Evolutionary conservation across 2,888 invertebrate species (phyloP).

Genomic region (Drosophila multiciliata): DNA sequence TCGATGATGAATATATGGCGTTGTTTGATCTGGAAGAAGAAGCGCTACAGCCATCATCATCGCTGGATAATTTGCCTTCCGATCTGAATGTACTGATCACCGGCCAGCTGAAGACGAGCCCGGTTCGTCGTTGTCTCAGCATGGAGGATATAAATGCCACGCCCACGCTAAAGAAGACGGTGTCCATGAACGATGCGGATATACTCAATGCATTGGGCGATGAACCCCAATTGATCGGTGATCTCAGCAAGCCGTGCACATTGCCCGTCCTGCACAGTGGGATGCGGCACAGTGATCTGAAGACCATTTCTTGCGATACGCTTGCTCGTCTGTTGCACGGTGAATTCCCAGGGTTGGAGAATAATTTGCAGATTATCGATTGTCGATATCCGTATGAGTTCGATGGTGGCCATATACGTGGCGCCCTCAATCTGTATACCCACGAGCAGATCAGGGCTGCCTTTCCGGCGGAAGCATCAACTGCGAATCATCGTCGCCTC

Average conservation of each 20-base stretch:
- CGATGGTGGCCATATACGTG: constrained; percentile 94
- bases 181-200: constrained; percentile 91
- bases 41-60: constrained; percentile 1
- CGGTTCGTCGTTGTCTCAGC: constrained; percentile 85
- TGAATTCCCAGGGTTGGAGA: constrained; percentile 87
- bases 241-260: constrained; percentile 90
- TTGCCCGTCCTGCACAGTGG: constrained; percentile 88
- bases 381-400: constrained; percentile 98
- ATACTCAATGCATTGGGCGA: constrained; percentile 89
- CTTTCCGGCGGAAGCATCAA: constrained; percentile 84
- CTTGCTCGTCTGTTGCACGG: constrained; percentile 90
- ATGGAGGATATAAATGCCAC: constrained; percentile 75
- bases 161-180: constrained; percentile 85
- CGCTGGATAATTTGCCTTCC: constrained; percentile 84
- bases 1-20: constrained; percentile 88
- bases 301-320: constrained; percentile 91
- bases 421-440: constrained; percentile 93
- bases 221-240: constrained; percentile 92
- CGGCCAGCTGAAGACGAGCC: constrained; percentile 85
- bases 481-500: constrained; percentile 87
- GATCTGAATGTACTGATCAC: constrained; percentile 87
- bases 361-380: constrained; percentile 92
- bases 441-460: constrained; percentile 89
- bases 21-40: constrained; percentile 87
- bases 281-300: constrained; percentile 91